Percentiles rank a stretch among this genome's conserved stretches.
Evolutionary conservation across 1,140 invertebrate genomes (phyloP).

Genomic region (Anagrus nilaparvatae): DNA sequence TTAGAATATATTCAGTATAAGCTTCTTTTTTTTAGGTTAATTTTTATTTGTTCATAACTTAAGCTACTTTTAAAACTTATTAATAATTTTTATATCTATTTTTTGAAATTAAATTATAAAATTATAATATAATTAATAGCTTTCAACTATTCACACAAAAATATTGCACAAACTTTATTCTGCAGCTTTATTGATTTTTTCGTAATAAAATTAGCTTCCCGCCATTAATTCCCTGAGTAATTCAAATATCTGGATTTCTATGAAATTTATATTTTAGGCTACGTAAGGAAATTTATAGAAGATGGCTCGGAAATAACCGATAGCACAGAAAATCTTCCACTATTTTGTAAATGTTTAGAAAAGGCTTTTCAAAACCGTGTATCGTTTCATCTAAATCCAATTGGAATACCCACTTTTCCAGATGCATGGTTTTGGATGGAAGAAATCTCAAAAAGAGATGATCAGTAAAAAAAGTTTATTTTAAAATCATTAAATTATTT

Average conservation of each 20-base stretch:
- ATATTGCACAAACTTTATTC: not conserved
- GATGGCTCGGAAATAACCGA: slow-evolving; percentile 31
- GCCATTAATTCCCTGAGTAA: not conserved
- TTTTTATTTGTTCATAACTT: slow-evolving; percentile 5
- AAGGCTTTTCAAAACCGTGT: slow-evolving; percentile 43
- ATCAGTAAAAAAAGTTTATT: slow-evolving; percentile 24
- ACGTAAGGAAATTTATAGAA: slow-evolving; percentile 37
- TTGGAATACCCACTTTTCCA: slow-evolving; percentile 33
- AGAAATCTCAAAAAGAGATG: slow-evolving; percentile 31
- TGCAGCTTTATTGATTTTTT: not conserved
- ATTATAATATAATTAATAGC: slow-evolving; percentile 1
- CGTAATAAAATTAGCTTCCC: not conserved
- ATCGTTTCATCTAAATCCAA: slow-evolving; percentile 24
- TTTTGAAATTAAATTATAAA: slow-evolving; percentile 8
- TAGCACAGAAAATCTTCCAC: slow-evolving; percentile 30
- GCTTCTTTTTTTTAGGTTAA: slow-evolving; percentile 11
- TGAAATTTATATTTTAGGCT: slow-evolving; percentile 29
- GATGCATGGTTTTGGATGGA: slow-evolving; percentile 44
- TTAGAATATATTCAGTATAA: not conserved
- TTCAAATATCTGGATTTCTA: too few species aligned
- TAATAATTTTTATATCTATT: not conserved
- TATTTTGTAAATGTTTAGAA: slow-evolving; percentile 42
- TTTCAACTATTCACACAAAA: not conserved
- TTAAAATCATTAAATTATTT: too few species aligned
- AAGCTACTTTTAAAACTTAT: slow-evolving; percentile 9